Conservation (phyloP, 1,140 invertebrate genomes). For the Diabrotica undecimpunctata region DNA sequence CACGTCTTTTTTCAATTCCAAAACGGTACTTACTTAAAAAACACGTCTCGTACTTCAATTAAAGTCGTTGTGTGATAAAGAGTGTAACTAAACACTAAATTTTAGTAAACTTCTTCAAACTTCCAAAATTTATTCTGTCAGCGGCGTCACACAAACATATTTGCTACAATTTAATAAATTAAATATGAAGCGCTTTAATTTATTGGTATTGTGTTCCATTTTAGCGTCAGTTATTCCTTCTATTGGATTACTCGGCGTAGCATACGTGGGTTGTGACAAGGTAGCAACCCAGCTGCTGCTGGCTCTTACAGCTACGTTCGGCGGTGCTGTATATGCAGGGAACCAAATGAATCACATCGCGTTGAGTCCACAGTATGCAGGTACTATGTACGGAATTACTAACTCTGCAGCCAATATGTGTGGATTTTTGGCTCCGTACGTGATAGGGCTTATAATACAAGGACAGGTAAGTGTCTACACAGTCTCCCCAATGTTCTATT, state of each 20-base stretch:
- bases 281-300: constrained; percentile 67
- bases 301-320: constrained; percentile 65
- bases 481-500: no score
- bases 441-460: constrained; percentile 69
- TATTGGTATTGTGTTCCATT: constrained; percentile 17
- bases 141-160: no score
- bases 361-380: constrained; percentile 78
- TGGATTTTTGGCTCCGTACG: constrained; percentile 80
- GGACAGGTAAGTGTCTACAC: constrained; percentile 55
- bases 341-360: constrained; percentile 87
- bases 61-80: no score
- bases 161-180: no score
- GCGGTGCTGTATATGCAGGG: constrained; percentile 71
- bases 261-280: constrained; percentile 73
- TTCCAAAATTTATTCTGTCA: no score
- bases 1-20: no score
- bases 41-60: no score
- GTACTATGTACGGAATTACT: constrained; percentile 84
- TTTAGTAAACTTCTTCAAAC: no score
- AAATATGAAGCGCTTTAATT: no score
- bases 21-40: no score
- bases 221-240: constrained; percentile 67
- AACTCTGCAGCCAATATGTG: constrained; percentile 84
- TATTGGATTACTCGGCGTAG: constrained; percentile 68
- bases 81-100: no score